Evolutionary conservation across 2,888 invertebrate species (phyloP).

Genomic region (Sesia apiformis): DNA sequence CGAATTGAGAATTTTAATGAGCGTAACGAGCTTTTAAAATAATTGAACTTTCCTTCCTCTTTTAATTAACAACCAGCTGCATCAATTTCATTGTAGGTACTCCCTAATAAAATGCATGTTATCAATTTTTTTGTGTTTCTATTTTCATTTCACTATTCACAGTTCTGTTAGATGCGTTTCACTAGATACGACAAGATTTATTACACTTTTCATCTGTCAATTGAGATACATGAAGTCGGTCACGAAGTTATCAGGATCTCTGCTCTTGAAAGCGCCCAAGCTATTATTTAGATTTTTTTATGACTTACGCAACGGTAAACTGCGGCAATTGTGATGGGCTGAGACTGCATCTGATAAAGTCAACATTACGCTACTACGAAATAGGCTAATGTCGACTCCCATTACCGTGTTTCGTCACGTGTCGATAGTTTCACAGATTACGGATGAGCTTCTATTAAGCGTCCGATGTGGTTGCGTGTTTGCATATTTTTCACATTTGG

Average conservation of each 20-base stretch:
- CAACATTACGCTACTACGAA: slow-evolving; percentile 28
- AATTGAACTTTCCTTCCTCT: not conserved
- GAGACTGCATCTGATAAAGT: slow-evolving; percentile 45
- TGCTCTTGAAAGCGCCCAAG: slow-evolving; percentile 15
- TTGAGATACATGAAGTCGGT: slow-evolving; percentile 35
- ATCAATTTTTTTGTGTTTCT: not conserved
- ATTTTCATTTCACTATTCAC: slow-evolving; percentile 1
- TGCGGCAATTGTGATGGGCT: slow-evolving; percentile 35
- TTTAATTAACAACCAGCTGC: not conserved
- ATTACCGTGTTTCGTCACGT: slow-evolving; percentile 64
- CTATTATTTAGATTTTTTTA: slow-evolving; percentile 26
- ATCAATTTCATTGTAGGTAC: not conserved
- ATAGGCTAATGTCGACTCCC: slow-evolving; percentile 61
- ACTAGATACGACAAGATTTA: slow-evolving; percentile 47
- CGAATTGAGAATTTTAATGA: not conserved
- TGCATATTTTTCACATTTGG: not conserved
- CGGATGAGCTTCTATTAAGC: not conserved
- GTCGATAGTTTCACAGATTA: slow-evolving; percentile 34
- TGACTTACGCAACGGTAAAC: slow-evolving; percentile 20
- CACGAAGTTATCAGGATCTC: slow-evolving; percentile 29
- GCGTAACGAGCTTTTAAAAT: not conserved
- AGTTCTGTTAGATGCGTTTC: slow-evolving; percentile 14
- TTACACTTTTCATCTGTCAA: slow-evolving; percentile 29
- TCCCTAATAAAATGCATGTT: not conserved
- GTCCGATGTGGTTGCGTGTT: not conserved